Percentiles rank a stretch among this genome's conserved stretches.
These are phyloP conservation scores for Megaustenia siamemsis DNA, from an alignment of 2,888 invertebrate genomes.

Conservation along the genomic window DNA sequence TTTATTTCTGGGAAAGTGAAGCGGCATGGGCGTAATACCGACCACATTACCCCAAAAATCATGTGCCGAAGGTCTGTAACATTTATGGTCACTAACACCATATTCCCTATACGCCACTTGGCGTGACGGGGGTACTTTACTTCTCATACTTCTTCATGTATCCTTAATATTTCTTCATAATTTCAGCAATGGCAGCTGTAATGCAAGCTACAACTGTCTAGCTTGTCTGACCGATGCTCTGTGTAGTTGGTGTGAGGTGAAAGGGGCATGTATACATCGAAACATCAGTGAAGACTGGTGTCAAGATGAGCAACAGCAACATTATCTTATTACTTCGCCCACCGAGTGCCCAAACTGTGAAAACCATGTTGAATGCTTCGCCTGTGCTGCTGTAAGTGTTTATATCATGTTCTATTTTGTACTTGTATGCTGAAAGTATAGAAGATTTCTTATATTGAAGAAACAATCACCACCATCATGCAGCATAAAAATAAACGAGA, in stretches of 20 bases:
- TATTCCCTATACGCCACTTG: too few species aligned
- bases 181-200: conserved; percentile 84
- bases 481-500: too few species aligned
- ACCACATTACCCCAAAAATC: too few species aligned
- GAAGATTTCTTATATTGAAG: too few species aligned
- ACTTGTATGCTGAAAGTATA: too few species aligned
- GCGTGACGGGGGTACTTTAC: too few species aligned
- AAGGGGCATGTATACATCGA: conserved; percentile 84
- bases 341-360: conserved; percentile 92
- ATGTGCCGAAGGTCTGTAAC: too few species aligned
- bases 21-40: too few species aligned
- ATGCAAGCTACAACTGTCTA: conserved; percentile 89
- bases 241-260: conserved; percentile 92
- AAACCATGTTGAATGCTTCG: conserved; percentile 92
- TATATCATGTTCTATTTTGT: background rate
- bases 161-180: background rate
- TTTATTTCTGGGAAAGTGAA: too few species aligned
- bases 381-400: conserved; percentile 87
- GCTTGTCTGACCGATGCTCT: conserved; percentile 92
- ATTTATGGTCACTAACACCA: too few species aligned
- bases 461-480: too few species aligned
- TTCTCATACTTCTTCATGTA: background rate
- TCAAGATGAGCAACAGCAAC: conserved; percentile 81
- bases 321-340: conserved; percentile 89
- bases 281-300: conserved; percentile 54